Conservation (phyloP, 2,888 invertebrate species). For the Agrochola litura region DNA sequence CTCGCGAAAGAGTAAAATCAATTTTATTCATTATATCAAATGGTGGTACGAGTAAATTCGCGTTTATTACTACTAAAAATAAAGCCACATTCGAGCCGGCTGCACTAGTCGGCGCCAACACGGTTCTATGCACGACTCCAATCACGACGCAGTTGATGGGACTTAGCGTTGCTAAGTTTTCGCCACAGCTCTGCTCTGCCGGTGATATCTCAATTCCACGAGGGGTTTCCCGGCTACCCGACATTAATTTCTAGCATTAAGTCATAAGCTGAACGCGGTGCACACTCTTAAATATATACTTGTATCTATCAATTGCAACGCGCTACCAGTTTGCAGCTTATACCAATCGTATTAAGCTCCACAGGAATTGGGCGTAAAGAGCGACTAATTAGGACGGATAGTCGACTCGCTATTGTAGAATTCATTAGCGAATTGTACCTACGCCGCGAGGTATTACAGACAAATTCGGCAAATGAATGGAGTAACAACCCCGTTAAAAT, state of each 20-base stretch:
- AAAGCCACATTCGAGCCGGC: constrained; percentile 62
- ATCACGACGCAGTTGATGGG: constrained; percentile 78
- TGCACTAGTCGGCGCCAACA: constrained; percentile 52
- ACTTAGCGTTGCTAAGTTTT: constrained; percentile 89
- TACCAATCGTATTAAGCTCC: constrained; percentile 75
- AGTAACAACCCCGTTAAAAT: constrained; percentile 61
- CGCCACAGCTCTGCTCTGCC: constrained; percentile 78
- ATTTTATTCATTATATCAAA: constrained; percentile 47
- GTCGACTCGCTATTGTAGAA: constrained; percentile 82
- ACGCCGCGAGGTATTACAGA: constrained; percentile 74
- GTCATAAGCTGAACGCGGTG: constrained; percentile 72
- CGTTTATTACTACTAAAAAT: constrained; percentile 58
- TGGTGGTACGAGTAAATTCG: constrained; percentile 34
- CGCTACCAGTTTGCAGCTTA: constrained; percentile 71
- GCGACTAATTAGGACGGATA: constrained; percentile 83
- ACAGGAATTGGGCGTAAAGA: constrained; percentile 81
- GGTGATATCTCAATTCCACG: constrained; percentile 85
- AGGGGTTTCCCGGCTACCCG: constrained; percentile 82
- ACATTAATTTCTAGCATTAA: constrained; percentile 80
- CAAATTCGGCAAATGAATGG: constrained; percentile 72
- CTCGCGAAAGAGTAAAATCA: constrained; percentile 18
- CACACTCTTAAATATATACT: constrained; percentile 54
- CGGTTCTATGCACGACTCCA: constrained; percentile 70
- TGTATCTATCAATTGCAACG: constrained; percentile 41
- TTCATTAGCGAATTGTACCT: constrained; percentile 80